Conservation (phyloP, 2,113 vertebrate species). For the Apaloderma vittatum region DNA sequence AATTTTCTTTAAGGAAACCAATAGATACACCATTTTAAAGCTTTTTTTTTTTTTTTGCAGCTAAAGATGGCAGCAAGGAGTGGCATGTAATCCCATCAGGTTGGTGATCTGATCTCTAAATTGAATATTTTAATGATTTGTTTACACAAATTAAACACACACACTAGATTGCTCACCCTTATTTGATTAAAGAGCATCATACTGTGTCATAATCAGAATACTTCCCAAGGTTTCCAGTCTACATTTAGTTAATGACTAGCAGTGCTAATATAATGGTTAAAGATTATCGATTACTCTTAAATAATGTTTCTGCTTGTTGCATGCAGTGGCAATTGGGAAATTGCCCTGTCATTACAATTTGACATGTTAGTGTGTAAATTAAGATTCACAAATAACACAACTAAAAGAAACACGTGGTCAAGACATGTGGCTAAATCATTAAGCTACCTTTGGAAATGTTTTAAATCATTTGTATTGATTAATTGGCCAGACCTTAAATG, state of each 20-base stretch:
- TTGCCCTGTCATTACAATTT: not conserved
- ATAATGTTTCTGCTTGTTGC: not conserved
- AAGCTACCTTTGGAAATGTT: not conserved
- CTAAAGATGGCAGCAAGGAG: not conserved
- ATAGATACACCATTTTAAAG: not conserved
- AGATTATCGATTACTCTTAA: not conserved
- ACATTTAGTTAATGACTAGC: not conserved
- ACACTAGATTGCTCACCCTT: not conserved
- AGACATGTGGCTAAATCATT: not conserved
- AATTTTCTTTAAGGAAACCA: not conserved
- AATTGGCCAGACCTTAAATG: not conserved
- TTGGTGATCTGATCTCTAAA: not conserved
- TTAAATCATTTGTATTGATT: not conserved
- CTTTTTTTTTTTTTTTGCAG: not conserved
- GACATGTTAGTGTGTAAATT: not conserved
- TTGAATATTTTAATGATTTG: not conserved
- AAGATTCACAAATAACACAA: not conserved
- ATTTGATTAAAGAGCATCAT: not conserved
- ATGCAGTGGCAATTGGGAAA: not conserved
- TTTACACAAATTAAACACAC: not conserved
- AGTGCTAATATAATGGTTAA: not conserved
- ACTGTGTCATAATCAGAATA: not conserved
- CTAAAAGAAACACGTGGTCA: not conserved
- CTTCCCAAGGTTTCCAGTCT: not conserved
- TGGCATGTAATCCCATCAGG: not conserved